Evolutionary conservation across 2,797 vertebrate species (phyloP), one percentile per base, ranked within the genome.

Genomic region (Poeciliopsis turneri): DNA sequence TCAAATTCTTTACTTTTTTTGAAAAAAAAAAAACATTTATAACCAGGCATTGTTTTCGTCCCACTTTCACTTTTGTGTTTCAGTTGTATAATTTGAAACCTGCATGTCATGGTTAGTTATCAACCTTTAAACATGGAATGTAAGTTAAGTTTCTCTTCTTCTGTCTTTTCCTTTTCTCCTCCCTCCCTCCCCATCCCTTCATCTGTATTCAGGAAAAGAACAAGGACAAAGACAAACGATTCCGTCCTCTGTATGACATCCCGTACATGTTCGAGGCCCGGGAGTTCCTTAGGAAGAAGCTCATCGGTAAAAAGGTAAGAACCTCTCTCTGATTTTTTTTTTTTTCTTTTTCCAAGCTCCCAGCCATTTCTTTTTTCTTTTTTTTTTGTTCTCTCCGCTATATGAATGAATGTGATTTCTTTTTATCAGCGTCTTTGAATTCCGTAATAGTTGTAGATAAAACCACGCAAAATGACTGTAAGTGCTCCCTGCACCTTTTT

Each of bases 251-350:
- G 20, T 99, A 99, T 0, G 98, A 99, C 95, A 98, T 99, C 90
- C 97, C 98, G 64, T 99, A 99, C 94, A 99, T 99, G 98, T 99
- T 99, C 10, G 98, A 99, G 92, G 98, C 98, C 77, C 96, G 98
- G 10, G 98, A 99, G 86, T 99, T 99, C 95, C 95, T 99, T 85
- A 96, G 98, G 85, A 99, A 99, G 96, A 99, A 99, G 87, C 97
- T 99, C 79, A 98, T 98, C 1, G 98, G 98, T 41, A 99, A 99
- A 87, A 99, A 99, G 97, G 98, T 98, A 94, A 90, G 89, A 75
- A 64, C 6, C 33, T 0, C 0, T 1, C 28, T 72, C 25, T 10
- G 28, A 55, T 23, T 36, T n/a, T 9, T 3, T 78, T 11, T 2
- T 49, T 49, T 4, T n/a, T 49, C 18, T 18, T 25, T 12, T n/a